These are phyloP conservation scores for Agriopis aurantiaria DNA, from an alignment of 2,888 invertebrate species.

Conservation along the genomic window DNA sequence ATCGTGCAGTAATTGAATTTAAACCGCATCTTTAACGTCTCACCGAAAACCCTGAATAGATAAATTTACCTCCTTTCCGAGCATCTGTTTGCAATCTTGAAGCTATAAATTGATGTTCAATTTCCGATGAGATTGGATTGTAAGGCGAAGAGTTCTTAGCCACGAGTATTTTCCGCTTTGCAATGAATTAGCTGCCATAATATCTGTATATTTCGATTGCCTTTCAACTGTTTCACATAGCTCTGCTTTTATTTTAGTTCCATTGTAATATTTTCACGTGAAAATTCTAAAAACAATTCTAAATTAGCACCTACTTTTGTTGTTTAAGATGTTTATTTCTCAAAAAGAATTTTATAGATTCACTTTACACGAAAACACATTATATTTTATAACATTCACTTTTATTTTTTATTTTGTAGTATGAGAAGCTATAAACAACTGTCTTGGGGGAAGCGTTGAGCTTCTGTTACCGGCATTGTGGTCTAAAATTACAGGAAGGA, in stretches of 20 bases:
- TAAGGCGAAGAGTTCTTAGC: conserved; percentile 7
- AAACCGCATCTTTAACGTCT: background rate
- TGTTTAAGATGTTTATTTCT: too few species aligned
- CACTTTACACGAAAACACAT: too few species aligned
- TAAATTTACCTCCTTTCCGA: conserved; percentile 23
- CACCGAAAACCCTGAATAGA: conserved; percentile 4
- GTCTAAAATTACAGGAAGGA: conserved; percentile 17
- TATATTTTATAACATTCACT: too few species aligned
- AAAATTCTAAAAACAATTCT: background rate
- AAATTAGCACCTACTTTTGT: background rate
- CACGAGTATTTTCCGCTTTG: background rate
- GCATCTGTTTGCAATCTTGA: conserved; percentile 21
- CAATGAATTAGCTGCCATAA: background rate
- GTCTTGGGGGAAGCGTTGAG: conserved; percentile 26
- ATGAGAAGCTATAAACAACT: conserved; percentile 27
- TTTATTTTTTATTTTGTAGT: conserved; percentile 7
- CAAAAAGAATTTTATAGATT: too few species aligned
- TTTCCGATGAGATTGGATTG: conserved; percentile 26
- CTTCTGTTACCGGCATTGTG: conserved; percentile 20
- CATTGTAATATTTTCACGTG: too few species aligned
- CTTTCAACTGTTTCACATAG: background rate
- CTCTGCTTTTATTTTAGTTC: too few species aligned
- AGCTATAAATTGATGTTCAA: conserved; percentile 30
- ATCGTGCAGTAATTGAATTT: conserved; percentile 9
- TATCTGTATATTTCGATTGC: background rate